phyloP scores from a whole-genome alignment of 2,113 vertebrate genomes.

The Choloepus hoffmanni region DNA sequence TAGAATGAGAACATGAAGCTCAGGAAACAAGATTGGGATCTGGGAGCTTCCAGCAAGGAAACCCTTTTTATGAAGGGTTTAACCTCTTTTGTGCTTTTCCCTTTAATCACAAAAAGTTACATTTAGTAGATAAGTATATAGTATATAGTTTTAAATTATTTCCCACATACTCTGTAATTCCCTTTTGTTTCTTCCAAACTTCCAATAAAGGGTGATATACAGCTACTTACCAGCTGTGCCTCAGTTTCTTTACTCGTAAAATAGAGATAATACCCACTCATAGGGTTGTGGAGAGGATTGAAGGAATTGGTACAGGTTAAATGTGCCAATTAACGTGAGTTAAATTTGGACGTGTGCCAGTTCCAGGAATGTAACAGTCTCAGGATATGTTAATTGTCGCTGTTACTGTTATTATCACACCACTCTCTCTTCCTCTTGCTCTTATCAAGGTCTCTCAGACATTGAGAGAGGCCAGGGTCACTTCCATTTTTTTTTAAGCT shows the following conservation, averaged over 20 bases:
- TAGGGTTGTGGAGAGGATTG: neutral
- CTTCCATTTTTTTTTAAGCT: slow-evolving; percentile 23
- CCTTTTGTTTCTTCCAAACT: neutral
- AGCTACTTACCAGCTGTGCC: neutral
- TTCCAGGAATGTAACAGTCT: neutral
- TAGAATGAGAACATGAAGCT: neutral
- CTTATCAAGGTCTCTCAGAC: neutral
- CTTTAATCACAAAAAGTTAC: neutral
- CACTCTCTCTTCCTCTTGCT: neutral
- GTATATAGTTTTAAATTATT: neutral
- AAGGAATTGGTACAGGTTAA: neutral
- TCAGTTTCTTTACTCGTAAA: slow-evolving; percentile 28
- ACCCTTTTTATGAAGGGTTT: neutral
- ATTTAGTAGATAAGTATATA: no score
- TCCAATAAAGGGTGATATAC: neutral
- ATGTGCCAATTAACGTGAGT: neutral
- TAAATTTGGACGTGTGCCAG: neutral
- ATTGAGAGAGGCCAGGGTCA: neutral
- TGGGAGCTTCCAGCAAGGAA: neutral
- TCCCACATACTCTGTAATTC: neutral
- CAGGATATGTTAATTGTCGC: neutral
- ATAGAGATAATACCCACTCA: neutral
- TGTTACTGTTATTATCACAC: neutral
- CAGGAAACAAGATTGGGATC: neutral
- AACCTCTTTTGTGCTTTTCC: neutral